Base-by-base conservation (phyloP, 2,113 vertebrate species). In the Chitala chitala region DNA sequence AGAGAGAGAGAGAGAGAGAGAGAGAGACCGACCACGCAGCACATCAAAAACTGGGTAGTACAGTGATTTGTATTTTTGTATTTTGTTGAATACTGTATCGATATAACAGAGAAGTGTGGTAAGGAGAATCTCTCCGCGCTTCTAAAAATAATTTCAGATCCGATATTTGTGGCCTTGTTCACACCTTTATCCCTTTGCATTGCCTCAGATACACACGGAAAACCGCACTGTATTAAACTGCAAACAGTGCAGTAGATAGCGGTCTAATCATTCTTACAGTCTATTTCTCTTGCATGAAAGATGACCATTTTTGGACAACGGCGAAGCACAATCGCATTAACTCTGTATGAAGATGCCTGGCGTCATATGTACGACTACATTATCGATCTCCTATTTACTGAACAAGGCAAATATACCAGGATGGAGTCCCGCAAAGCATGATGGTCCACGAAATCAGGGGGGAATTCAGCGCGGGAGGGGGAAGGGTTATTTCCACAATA, bases 341-440 rank as follows among this genome's bases (percentile, higher is more conserved):
- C 46, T 69, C 42, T 46, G 68, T 51, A 68, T 46, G 29, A 46
- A 26, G 79, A 74, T 55, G 78, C 24, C 51, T 51, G 65, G 51
- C 13, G 53, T 46, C 46, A 68, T 68, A 75, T 78, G 54, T 75
- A 69, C 72, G 7, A 81, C 50, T 71, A 46, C 64, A 70, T 42
- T 76, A 85, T 86, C 63, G 82, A 88, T 86, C 83, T 53, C 29
- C 72, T 79, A 20, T 81, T 83, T 80, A 77, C 42, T 72, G 78
- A 44, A 58, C 77, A 75, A 73, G 53, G 46, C 54, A 75, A 73
- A 81, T 64, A 69, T 79, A 63, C 72, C 80, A 65, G 76, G 53
- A 54, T 44, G 76, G 78, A 8, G 72, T 42, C 15, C n/a, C 78
- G 68, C 77, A 31, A 13, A 68, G 73, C 63, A 75, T 74, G 44